Evolutionary conservation across 2,113 vertebrate genomes (phyloP).

Genomic region (Stercorarius parasiticus): DNA sequence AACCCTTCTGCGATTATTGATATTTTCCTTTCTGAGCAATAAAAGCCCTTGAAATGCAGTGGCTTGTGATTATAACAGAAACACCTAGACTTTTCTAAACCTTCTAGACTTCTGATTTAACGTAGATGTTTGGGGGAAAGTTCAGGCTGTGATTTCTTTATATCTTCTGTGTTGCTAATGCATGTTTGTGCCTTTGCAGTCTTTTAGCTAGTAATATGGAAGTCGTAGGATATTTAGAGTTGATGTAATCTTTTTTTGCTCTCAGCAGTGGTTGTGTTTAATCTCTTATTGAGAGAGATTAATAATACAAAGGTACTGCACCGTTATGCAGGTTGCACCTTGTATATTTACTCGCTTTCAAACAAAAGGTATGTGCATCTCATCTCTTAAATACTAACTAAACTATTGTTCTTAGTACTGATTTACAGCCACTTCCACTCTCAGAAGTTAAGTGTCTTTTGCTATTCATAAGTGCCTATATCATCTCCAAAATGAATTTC

Average conservation of each 20-base stretch:
- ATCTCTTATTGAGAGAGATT: neutral
- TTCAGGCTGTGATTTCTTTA: neutral
- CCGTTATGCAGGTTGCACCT: neutral
- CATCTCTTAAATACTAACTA: neutral
- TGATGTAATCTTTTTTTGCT: neutral
- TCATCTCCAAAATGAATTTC: neutral
- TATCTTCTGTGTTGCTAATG: neutral
- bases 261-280: neutral
- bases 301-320: neutral
- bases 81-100: neutral
- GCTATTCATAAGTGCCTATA: neutral
- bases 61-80: neutral
- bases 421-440: neutral
- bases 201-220: neutral
- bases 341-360: neutral
- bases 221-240: neutral
- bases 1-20: neutral
- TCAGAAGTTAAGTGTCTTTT: neutral
- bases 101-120: neutral
- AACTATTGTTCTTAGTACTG: neutral
- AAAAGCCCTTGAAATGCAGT: neutral
- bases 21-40: neutral
- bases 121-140: neutral
- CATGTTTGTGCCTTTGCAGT: neutral
- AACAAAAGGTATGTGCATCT: neutral